phyloP scores from a whole-genome alignment of 2,888 invertebrate genomes.

The Drosophila lacicola region DNA sequence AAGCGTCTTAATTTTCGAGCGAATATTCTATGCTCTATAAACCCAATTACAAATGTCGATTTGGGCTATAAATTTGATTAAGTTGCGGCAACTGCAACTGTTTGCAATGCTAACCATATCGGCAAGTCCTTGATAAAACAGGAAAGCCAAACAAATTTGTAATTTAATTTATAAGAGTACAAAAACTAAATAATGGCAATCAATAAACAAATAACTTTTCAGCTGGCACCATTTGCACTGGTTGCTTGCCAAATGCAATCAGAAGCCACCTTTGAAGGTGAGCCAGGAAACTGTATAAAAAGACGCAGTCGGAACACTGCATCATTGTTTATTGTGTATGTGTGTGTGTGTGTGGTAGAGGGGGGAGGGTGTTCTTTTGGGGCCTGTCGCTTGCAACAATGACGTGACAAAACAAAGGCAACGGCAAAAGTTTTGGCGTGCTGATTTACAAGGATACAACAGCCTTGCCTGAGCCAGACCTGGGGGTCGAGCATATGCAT shows the following conservation, averaged over 20 bases:
- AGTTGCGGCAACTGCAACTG: constrained; percentile 35
- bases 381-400: constrained; percentile 45
- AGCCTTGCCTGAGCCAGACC: constrained; percentile 37
- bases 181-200: constrained; percentile 67
- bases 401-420: constrained; percentile 75
- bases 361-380: neutral
- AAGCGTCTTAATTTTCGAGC: neutral
- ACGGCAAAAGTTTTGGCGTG: constrained; percentile 68
- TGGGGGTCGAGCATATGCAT: constrained; percentile 31
- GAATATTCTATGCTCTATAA: constrained; percentile 17
- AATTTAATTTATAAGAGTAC: constrained; percentile 56
- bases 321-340: constrained; percentile 41
- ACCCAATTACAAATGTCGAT: constrained; percentile 15
- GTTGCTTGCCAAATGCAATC: constrained; percentile 47
- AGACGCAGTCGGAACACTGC: constrained; percentile 47
- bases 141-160: constrained; percentile 30
- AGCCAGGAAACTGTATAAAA: constrained; percentile 52
- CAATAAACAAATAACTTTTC: constrained; percentile 74
- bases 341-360: neutral
- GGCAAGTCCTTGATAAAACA: constrained; percentile 45
- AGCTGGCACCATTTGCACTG: constrained; percentile 58
- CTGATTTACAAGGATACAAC: constrained; percentile 71
- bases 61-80: constrained; percentile 23
- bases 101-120: constrained; percentile 29
- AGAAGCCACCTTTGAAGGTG: constrained; percentile 37